These are phyloP conservation scores for Limnephilus rhombicus DNA, from an alignment of 2,888 invertebrate species.

Conservation along the genomic window DNA sequence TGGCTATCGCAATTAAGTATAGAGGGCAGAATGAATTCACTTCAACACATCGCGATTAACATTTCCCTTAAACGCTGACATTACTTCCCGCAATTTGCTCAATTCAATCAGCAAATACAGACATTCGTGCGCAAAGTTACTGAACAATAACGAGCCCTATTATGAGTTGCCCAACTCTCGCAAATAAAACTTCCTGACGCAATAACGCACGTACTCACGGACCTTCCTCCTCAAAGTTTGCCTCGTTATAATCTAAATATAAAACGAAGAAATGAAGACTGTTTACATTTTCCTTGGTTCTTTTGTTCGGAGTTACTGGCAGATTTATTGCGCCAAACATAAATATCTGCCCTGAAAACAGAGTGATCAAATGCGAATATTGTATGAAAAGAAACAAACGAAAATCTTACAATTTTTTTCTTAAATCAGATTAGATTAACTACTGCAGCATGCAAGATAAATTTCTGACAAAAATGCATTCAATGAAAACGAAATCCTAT, in stretches of 20 bases:
- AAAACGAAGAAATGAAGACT: not conserved
- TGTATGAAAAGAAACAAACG: not conserved
- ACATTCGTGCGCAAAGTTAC: slow-evolving; percentile 6
- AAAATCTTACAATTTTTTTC: too few relatives aligned
- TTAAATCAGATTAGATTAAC: too few relatives aligned
- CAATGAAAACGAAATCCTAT: too few relatives aligned
- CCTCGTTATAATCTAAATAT: not conserved
- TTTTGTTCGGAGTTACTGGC: not conserved
- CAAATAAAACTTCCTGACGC: slow-evolving; percentile 23
- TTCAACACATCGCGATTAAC: not conserved
- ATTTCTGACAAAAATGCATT: too few relatives aligned
- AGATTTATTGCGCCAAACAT: not conserved
- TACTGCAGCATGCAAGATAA: too few relatives aligned
- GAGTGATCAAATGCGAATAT: not conserved
- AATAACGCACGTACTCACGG: slow-evolving; percentile 18
- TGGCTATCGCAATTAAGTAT: not conserved
- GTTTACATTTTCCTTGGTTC: not conserved
- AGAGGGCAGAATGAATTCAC: not conserved
- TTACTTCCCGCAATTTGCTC: slow-evolving; percentile 3
- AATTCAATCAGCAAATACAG: slow-evolving; percentile 30
- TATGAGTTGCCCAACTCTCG: slow-evolving; percentile 16
- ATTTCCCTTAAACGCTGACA: not conserved
- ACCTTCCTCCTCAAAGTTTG: not conserved
- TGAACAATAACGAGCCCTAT: slow-evolving; percentile 30
- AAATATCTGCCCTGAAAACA: not conserved